These are phyloP conservation scores for Thrips palmi DNA, from an alignment of 1,140 invertebrate genomes.

Conservation along the genomic window DNA sequence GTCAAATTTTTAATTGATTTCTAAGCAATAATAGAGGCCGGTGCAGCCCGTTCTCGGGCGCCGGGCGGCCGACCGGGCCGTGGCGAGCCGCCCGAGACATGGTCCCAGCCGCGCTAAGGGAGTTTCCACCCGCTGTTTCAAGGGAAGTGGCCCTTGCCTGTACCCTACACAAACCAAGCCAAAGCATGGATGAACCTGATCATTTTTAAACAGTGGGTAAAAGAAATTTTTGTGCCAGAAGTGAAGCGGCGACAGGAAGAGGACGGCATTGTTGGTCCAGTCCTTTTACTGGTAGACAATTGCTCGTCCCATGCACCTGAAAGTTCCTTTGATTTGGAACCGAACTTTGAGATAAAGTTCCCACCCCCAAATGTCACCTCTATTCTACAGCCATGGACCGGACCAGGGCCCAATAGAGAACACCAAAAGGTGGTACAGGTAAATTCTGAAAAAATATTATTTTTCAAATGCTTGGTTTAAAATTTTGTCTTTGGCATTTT, in stretches of 20 bases:
- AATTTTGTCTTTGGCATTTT: no score
- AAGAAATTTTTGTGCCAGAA: constrained; percentile 17
- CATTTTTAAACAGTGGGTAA: constrained; percentile 19
- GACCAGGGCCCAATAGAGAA: constrained; percentile 19
- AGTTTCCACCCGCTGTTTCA: no score
- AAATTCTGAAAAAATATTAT: no score
- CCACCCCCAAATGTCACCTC: constrained; percentile 26
- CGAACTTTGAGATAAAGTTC: constrained; percentile 19
- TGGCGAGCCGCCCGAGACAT: no score
- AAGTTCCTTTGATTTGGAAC: constrained; percentile 12
- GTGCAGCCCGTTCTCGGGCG: no score
- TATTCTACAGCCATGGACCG: constrained; percentile 25
- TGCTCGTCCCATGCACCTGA: constrained; percentile 16
- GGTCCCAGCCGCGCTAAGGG: no score
- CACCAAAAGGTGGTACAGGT: constrained; percentile 16
- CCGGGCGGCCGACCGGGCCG: no score
- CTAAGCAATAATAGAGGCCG: no score
- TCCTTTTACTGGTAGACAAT: constrained; percentile 20
- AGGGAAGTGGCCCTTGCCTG: no score
- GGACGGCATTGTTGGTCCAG: constrained; percentile 14
- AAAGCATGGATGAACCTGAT: constrained; percentile 17
- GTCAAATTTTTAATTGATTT: no score
- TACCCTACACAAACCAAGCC: constrained; percentile 15
- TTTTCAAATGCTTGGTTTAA: no score
- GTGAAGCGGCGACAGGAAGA: constrained; percentile 15